These are phyloP conservation scores for Falco cherrug DNA, from an alignment of 2,797 vertebrate genomes.

Conservation along the genomic window DNA sequence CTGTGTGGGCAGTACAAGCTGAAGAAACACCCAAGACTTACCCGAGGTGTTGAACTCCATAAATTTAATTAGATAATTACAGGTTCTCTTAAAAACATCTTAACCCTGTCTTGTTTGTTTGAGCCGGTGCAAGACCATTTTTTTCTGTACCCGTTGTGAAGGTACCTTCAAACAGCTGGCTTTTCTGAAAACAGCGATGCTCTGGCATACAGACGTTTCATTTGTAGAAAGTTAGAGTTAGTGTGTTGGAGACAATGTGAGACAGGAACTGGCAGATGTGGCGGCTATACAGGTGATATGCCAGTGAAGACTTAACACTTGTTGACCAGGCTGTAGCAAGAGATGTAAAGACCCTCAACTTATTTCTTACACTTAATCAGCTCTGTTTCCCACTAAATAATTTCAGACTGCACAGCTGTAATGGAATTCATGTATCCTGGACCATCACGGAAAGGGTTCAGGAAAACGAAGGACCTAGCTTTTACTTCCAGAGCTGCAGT, in stretches of 20 bases:
- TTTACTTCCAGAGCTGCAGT: background rate
- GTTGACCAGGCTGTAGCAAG: background rate
- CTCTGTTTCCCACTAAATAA: background rate
- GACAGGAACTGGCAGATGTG: background rate
- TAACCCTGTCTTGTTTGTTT: background rate
- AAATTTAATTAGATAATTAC: background rate
- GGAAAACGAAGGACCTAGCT: background rate
- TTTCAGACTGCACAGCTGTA: background rate
- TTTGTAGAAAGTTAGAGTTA: background rate
- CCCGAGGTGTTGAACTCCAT: background rate
- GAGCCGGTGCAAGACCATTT: background rate
- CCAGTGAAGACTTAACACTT: background rate
- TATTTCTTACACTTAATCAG: background rate
- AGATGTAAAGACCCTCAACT: background rate
- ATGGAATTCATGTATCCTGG: background rate
- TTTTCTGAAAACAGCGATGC: background rate
- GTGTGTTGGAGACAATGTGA: background rate
- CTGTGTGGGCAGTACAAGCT: background rate
- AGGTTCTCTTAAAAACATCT: background rate
- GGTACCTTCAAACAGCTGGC: background rate
- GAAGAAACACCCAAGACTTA: background rate
- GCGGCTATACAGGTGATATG: rapidly evolving
- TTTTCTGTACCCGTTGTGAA: background rate
- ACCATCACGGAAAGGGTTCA: background rate
- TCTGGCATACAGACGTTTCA: background rate